A percentile compares a stretch with the other conserved stretches of the same genome.
phyloP scores from a whole-genome alignment of 2,113 vertebrate species.

The Podocnemis expansa region DNA sequence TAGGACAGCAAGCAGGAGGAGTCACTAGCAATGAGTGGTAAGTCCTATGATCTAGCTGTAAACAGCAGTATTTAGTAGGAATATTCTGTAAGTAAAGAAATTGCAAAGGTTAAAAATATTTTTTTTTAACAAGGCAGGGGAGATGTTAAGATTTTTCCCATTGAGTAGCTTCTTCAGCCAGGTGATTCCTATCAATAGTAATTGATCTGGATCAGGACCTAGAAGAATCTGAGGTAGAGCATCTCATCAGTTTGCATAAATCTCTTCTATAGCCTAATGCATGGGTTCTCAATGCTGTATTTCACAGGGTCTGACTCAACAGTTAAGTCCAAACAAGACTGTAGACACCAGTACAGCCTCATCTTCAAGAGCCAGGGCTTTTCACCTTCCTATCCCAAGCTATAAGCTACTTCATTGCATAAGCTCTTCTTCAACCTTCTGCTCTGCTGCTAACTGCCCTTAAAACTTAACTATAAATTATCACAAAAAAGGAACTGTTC shows the following conservation, averaged over 20 bases:
- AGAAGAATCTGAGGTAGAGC: background rate
- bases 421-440: background rate
- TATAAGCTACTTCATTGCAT: background rate
- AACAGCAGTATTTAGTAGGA: background rate
- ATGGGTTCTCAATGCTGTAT: background rate
- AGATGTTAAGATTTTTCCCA: background rate
- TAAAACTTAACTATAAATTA: background rate
- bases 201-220: background rate
- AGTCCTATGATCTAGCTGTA: background rate
- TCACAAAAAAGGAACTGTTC: background rate
- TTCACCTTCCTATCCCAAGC: background rate
- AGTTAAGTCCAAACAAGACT: background rate
- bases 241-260: background rate
- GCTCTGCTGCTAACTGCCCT: background rate
- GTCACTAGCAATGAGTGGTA: background rate
- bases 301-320: background rate
- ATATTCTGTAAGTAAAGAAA: background rate
- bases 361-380: background rate
- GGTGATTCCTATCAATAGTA: background rate
- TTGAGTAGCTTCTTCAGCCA: background rate
- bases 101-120: background rate
- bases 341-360: background rate
- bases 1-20: background rate
- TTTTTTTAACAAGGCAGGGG: background rate
- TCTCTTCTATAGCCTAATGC: background rate